These are phyloP conservation scores for Dicyrtoma fusca DNA, from an alignment of 2,888 invertebrate genomes.

Conservation along the genomic window DNA sequence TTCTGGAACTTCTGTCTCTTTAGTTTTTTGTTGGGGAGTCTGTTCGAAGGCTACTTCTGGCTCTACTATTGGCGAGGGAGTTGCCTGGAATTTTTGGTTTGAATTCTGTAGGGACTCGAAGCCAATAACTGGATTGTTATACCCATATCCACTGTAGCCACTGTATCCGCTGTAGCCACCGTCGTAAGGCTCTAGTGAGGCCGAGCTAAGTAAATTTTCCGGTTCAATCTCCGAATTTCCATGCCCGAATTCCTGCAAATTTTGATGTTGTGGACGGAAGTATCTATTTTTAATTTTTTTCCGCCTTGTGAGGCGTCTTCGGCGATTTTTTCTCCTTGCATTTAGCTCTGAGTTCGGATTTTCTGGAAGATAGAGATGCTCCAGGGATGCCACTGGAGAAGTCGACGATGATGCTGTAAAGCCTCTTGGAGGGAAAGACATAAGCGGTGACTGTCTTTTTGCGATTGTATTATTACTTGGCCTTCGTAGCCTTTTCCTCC, in stretches of 20 bases:
- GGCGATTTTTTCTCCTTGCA: not conserved
- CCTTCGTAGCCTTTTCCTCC: not conserved
- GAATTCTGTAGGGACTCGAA: not conserved
- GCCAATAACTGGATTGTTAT: not conserved
- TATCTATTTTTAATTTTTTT: constrained; percentile 7
- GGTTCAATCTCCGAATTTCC: constrained; percentile 1
- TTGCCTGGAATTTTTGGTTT: not conserved
- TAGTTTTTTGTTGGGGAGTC: not conserved
- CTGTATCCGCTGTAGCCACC: not conserved
- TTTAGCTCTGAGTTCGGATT: constrained; percentile 2
- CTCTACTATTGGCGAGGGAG: not conserved
- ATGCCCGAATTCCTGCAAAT: no score
- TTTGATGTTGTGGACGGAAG: constrained; percentile 6
- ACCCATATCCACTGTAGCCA: not conserved
- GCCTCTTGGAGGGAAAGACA: not conserved
- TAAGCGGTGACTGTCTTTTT: not conserved
- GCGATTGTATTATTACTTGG: not conserved
- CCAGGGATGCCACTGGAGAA: no score
- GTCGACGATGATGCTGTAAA: no score
- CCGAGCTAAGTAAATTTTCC: not conserved
- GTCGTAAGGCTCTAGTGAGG: not conserved
- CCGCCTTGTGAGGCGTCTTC: constrained; percentile 14
- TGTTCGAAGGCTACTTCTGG: no score
- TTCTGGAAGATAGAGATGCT: no score
- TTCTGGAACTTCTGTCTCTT: not conserved